Evolutionary conservation across 2,888 invertebrate species (phyloP), one percentile per base, ranked within the genome.

Genomic region (Drosophila affinis): DNA sequence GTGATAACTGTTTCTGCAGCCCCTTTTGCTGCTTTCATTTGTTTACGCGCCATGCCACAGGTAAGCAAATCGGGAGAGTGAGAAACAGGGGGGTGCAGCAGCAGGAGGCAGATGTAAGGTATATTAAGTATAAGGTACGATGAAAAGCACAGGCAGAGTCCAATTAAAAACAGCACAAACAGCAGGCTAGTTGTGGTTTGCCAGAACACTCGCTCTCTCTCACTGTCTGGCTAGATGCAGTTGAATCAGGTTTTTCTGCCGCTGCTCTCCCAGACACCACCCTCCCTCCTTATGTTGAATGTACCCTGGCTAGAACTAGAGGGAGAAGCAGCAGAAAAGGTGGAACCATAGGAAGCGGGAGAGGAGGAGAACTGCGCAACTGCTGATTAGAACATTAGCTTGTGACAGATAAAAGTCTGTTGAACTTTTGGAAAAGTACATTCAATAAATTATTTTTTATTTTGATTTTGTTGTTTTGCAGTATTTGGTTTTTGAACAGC

Each of bases 371-470:
- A 58, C 64, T 65, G 7, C 60, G 18, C 65, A 48, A 60, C 62
- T 65, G 58, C 62, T 39, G 67, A 79, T 82, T 79, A 77, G 71
- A 54, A 61, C 48, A 52, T 70, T 55, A 67, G 62, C 52, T 53
- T n/a, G 24, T 34, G 17, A n/a, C 67, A 72, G 82, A 82, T 86
- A 82, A 82, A 82, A 71, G 82, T 82, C 62, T 82, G 87, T 81
- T 82, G 87, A 82, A 84, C 82, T 78, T 78, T 72, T 64, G 54
- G 61, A 75, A 76, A 78, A 65, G 74, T 74, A 74, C 59, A 54
- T 61, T 65, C 32, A 61, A 72, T 58, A 63, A 55, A 72, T 55
- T 55, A 63, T 52, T 32, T 52, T 32, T 45, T 48, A 32, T 49
- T 45, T 49, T 65, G 45, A 18, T 53, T 65, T 27, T 45, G 21